Base-by-base conservation (phyloP, 1,140 invertebrate genomes). In the Oryctes rhinoceros region DNA sequence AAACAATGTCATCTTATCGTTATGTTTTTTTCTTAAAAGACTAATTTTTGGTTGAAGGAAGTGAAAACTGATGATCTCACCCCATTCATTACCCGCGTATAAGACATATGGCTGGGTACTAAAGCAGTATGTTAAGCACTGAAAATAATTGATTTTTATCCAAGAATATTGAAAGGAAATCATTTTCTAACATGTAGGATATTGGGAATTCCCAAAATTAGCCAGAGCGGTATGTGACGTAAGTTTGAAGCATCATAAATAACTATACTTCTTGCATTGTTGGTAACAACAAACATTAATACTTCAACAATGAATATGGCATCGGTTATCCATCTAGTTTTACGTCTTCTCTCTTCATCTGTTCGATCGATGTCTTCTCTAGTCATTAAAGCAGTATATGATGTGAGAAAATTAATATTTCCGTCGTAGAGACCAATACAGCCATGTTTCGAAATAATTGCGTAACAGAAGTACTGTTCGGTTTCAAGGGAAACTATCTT, bases 251-350 rank as follows among this genome's bases (percentile, higher is more conserved):
- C 89, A 81, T 91, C 90, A 81, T 90, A 91, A 6, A 91, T 85
- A 3, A 87, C 88, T 18, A 91, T 83, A 81, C 89, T 90, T 76
- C 91, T 87, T 59, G 91, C 88, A 0, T 90, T 90, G 10, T 88
- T 89, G 2, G 89, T 85, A 15, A 90, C 79, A 18, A 90, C 76
- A 44, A 91, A 82, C 80, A 87, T 88, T 67, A 88, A 84, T 10
- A 89, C 87, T 80, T 91, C 90, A 83, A 85, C 83, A 78, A 91
- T 83, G 83, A 90, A 91, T 13, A 91, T 82, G 0, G 89, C 90
- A 81, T 91, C 91, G 0, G 90, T 91, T 15, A 92, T 86, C 91
- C 91, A 91, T 78, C 88, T 88, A 78, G 89, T 90, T 76, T 87
- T 88, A 3, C 88, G 86, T 48, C 87, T 81, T 79, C 85, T 80